Evolutionary conservation across 2,113 vertebrate genomes (phyloP).

Genomic region (Columba janthina): DNA sequence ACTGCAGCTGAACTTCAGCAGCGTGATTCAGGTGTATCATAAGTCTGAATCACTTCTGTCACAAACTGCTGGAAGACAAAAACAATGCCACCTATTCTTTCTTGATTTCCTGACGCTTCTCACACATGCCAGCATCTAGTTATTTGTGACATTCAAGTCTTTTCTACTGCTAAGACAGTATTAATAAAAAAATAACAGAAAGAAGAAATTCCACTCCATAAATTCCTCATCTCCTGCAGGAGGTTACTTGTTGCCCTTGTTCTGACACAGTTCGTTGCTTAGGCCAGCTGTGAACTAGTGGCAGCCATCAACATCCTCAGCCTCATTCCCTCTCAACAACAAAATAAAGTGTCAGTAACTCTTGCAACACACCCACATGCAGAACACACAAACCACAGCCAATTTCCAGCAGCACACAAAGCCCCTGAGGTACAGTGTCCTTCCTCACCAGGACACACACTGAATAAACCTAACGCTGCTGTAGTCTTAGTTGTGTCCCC

Average conservation of each 20-base stretch:
- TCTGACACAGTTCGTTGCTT: not conserved
- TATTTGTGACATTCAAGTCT: not conserved
- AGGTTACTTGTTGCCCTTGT: not conserved
- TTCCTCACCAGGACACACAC: not conserved
- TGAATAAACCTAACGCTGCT: not conserved
- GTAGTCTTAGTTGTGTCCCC: not conserved
- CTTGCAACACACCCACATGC: not conserved
- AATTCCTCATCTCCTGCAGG: not conserved
- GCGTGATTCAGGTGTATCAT: not conserved
- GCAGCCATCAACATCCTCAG: not conserved
- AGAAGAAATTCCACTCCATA: not conserved
- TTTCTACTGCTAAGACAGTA: not conserved
- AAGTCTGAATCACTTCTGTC: not conserved
- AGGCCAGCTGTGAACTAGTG: not conserved
- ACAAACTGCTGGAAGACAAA: not conserved
- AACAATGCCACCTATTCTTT: not conserved
- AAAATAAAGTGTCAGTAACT: not conserved
- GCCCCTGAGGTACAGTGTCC: not conserved
- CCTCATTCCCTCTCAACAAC: not conserved
- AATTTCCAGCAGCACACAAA: not conserved
- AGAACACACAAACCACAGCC: not conserved
- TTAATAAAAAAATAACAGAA: not conserved
- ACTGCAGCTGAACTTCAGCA: not conserved
- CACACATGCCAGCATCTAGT: not conserved
- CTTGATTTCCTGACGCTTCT: not conserved